A percentile compares a stretch with the other conserved stretches of the same genome.
These are phyloP conservation scores for Drosophila ezoana DNA, from an alignment of 2,888 invertebrate species.

Conservation along the genomic window DNA sequence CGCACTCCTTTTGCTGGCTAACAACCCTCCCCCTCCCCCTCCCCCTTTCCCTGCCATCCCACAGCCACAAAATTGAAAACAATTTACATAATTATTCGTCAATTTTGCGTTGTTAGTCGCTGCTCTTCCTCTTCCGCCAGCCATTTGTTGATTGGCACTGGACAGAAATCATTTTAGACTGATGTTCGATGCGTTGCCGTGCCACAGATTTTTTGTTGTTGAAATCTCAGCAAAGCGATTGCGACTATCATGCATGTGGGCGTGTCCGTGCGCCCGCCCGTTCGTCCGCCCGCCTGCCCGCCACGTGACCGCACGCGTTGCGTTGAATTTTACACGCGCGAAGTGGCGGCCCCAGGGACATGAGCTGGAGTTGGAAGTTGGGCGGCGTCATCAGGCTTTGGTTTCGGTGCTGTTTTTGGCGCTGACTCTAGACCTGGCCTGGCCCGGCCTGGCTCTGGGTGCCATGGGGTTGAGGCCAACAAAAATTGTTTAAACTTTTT, in stretches of 20 bases:
- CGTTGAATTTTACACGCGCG: constrained; percentile 75
- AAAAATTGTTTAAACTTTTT: constrained; percentile 64
- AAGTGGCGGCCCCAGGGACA: constrained; percentile 57
- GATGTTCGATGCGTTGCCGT: constrained; percentile 46
- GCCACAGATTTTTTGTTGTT: constrained; percentile 45
- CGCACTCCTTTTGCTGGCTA: constrained; percentile 64
- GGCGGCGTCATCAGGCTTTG: constrained; percentile 32
- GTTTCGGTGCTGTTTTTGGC: constrained; percentile 12
- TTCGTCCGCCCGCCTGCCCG: constrained; percentile 22
- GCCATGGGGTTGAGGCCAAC: constrained; percentile 52
- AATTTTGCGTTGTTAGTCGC: constrained; percentile 62
- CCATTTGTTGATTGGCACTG: constrained; percentile 61
- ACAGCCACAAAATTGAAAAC: constrained; percentile 45
- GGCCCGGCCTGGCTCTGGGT: constrained; percentile 4
- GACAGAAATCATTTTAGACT: constrained; percentile 29
- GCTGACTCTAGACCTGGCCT: constrained; percentile 5
- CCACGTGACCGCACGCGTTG: constrained; percentile 78
- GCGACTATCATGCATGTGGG: constrained; percentile 76
- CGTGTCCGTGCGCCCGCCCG: constrained; percentile 44
- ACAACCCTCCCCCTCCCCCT: background rate
- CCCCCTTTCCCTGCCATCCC: background rate
- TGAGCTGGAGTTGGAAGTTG: constrained; percentile 29
- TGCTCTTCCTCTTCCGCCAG: constrained; percentile 19
- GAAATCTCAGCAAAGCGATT: constrained; percentile 56
- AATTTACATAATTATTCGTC: constrained; percentile 77